phyloP scores from a whole-genome alignment of 92 coral and sea anemone genomes.

The Plumapathes pennacea region DNA sequence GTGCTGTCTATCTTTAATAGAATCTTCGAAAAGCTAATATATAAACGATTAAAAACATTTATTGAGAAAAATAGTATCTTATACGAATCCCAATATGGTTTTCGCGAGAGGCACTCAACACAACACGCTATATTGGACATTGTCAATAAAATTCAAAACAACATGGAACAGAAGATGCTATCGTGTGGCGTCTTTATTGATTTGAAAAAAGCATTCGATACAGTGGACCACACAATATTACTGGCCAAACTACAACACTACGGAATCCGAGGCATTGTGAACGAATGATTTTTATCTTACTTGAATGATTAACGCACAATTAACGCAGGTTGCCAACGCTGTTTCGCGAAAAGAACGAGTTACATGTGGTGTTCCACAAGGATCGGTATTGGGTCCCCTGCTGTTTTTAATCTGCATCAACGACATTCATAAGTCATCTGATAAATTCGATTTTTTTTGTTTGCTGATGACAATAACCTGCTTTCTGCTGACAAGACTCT shows the following conservation, averaged over 20 bases:
- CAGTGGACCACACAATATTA: constrained; percentile 18
- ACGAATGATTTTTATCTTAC: too few species aligned
- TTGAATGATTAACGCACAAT: too few species aligned
- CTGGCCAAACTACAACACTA: constrained; percentile 6
- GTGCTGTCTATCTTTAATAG: constrained; percentile 15
- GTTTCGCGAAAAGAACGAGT: too few species aligned
- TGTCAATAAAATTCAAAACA: constrained; percentile 12
- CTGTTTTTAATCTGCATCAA: too few species aligned
- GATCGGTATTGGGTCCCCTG: too few species aligned
- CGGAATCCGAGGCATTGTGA: constrained; percentile 3
- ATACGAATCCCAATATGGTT: constrained; percentile 34
- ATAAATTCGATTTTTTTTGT: too few species aligned
- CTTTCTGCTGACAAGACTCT: too few species aligned
- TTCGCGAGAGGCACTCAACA: constrained; percentile 12
- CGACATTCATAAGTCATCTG: too few species aligned
- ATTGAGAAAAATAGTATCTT: constrained; percentile 2
- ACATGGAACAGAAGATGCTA: constrained; percentile 23
- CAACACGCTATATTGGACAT: constrained; percentile 42
- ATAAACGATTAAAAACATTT: constrained; percentile 7
- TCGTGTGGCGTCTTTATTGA: constrained; percentile 44
- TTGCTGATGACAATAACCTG: too few species aligned
- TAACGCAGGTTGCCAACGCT: too few species aligned
- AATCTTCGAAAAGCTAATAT: constrained; percentile 20
- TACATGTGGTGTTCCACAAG: too few species aligned
- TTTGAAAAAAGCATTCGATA: constrained; percentile 39